A percentile compares a stretch with the other conserved stretches of the same genome.
phyloP scores from a whole-genome alignment of 2,797 vertebrate species.

The Pseudochaenichthys georgianus region DNA sequence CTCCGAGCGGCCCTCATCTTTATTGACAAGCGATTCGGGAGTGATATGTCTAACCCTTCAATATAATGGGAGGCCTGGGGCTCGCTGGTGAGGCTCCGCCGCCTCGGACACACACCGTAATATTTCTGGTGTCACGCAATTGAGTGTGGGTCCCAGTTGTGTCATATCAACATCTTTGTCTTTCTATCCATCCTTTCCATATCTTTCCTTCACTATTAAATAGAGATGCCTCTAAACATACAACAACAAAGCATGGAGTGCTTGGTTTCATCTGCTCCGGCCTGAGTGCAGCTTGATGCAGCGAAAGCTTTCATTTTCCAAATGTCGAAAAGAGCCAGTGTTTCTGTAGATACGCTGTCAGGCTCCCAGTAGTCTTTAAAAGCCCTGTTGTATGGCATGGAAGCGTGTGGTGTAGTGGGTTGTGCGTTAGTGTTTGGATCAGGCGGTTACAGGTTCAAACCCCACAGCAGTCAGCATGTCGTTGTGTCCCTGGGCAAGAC shows the following conservation, averaged over 20 bases:
- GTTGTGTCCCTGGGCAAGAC: too few relatives aligned
- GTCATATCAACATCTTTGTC: slow-evolving; percentile 59
- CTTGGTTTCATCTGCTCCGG: slow-evolving; percentile 44
- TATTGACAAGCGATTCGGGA: slow-evolving; percentile 67
- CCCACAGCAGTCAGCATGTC: too few relatives aligned
- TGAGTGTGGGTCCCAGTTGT: slow-evolving; percentile 66
- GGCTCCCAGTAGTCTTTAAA: slow-evolving; percentile 44
- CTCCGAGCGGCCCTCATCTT: slow-evolving; percentile 63
- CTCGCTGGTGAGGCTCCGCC: slow-evolving; percentile 41
- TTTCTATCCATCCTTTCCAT: slow-evolving; percentile 53
- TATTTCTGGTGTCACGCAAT: slow-evolving; percentile 69
- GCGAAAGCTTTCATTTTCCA: slow-evolving; percentile 54
- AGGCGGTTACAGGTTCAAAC: too few relatives aligned
- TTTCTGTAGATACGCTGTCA: slow-evolving; percentile 45
- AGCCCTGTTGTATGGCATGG: slow-evolving; percentile 8
- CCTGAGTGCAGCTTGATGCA: slow-evolving; percentile 39
- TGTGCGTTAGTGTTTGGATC: too few relatives aligned
- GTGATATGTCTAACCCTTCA: slow-evolving; percentile 65
- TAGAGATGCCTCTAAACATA: slow-evolving; percentile 35
- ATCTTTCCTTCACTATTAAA: slow-evolving; percentile 55
- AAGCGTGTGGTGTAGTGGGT: neutral
- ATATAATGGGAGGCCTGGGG: slow-evolving; percentile 65
- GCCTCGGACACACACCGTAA: slow-evolving; percentile 50
- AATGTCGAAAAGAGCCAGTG: slow-evolving; percentile 54
- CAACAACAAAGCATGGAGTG: slow-evolving; percentile 40